Conservation (phyloP, 2,797 vertebrate species). For the Lepilemur septentrionalis region DNA sequence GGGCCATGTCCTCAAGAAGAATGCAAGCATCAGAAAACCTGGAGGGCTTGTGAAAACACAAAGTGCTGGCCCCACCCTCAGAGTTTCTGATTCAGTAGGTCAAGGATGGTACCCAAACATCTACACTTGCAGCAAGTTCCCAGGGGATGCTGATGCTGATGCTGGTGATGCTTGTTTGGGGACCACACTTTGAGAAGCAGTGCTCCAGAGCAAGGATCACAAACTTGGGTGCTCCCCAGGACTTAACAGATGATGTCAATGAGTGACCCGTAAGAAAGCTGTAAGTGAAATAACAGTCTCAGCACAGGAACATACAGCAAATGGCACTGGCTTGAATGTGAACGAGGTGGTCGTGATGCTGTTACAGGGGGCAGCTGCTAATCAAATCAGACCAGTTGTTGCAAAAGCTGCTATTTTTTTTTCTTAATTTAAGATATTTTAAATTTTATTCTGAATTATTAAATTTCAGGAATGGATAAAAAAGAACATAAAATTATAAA, state of each 20-base stretch:
- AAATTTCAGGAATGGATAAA: background rate
- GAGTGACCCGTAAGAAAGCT: background rate
- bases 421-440: background rate
- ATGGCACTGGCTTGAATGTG: too few species aligned
- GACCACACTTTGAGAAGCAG: background rate
- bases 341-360: background rate
- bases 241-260: background rate
- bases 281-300: background rate
- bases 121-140: background rate
- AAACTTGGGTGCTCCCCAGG: background rate
- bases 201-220: background rate
- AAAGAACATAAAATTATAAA: background rate
- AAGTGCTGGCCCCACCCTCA: background rate
- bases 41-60: background rate
- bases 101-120: background rate
- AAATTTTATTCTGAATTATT: background rate
- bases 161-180: background rate
- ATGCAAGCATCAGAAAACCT: background rate
- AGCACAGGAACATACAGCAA: background rate
- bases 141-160: background rate
- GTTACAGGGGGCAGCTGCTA: background rate
- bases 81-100: background rate
- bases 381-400: background rate
- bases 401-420: background rate
- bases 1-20: background rate